These are phyloP conservation scores for Drosophila kokeensis DNA, from an alignment of 2,888 invertebrate species.

Conservation along the genomic window DNA sequence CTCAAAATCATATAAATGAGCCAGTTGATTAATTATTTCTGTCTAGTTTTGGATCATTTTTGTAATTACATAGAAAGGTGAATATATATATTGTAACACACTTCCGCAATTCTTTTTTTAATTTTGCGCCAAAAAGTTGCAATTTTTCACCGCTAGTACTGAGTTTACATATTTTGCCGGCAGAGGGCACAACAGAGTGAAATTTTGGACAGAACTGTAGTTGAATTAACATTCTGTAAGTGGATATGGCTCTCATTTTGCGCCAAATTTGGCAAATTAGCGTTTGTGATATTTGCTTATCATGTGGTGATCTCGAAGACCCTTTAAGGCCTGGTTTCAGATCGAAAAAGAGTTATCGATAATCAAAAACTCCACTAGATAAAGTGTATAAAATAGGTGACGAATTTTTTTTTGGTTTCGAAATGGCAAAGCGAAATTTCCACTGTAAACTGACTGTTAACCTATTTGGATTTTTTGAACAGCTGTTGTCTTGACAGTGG, in stretches of 20 bases:
- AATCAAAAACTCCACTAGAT: neutral
- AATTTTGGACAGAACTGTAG: neutral
- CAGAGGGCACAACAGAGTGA: slow-evolving; percentile 10
- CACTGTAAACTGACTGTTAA: neutral
- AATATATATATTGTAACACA: neutral
- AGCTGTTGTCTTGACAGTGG: neutral
- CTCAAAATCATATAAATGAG: neutral
- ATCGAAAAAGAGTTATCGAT: neutral
- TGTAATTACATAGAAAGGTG: neutral
- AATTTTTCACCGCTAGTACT: neutral
- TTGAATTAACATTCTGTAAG: neutral
- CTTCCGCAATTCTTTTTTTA: neutral
- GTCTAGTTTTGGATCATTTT: neutral
- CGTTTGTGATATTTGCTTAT: neutral
- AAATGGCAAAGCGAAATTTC: neutral
- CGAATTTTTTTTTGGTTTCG: neutral
- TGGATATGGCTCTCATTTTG: neutral
- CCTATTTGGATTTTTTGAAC: no score
- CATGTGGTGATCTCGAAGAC: neutral
- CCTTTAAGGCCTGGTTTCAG: neutral
- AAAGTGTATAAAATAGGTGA: neutral
- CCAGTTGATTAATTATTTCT: neutral
- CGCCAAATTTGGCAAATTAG: neutral
- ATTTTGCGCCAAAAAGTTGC: slow-evolving; percentile 4
- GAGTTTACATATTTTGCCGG: neutral